Base-by-base conservation (phyloP, 2,797 vertebrate genomes). In the Pitangus sulphuratus region DNA sequence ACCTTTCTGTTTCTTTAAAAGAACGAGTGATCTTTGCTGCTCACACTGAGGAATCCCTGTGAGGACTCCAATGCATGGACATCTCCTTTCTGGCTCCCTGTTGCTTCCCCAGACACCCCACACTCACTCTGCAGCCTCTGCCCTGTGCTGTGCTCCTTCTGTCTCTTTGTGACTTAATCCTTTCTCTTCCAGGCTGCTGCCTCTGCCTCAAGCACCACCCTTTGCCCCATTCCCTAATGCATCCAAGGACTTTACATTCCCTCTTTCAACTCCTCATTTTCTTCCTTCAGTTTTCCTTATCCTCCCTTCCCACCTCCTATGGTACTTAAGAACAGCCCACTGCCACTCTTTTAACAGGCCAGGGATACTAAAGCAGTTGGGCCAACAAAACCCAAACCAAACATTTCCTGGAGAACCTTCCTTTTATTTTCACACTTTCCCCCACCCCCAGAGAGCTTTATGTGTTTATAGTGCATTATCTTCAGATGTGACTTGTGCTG, bases 191-290 rank as follows among this genome's bases (percentile, higher is more conserved):
- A 92, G n/a, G 30, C 69, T 78, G 48, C 57, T 93, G 72, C 72
- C 65, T 94, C 62, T 2, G 30, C 78, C 87, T 90, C 58, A 33
- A 89, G 51, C 57, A 84, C 70, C 75, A 53, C 31, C 50, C 57
- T 72, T 47, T 91, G 90, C 42, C 35, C 85, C 30, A 21, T 74
- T 91, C 69, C 90, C 65, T 65, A 37, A 54, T 72, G 45, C 50
- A 93, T 81, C 33, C 64, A 70, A 9, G 62, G 69, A 86, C 88
- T 68, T 83, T 89, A 92, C 77, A 83, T 37, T 48, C 45, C 45
- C 60, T 82, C 82, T 61, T 87, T 89, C 70, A 86, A 13, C 21
- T 87, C 37, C 45, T 83, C 57, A 57, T 89, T 94, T 93, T 85
- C 65, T 80, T 88, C 53, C 40, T 51, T 88, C 47, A 33, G 5